Evolutionary conservation across 2,113 vertebrate genomes (phyloP), one percentile per base, ranked within the genome.

Genomic region (Apteryx owenii): DNA sequence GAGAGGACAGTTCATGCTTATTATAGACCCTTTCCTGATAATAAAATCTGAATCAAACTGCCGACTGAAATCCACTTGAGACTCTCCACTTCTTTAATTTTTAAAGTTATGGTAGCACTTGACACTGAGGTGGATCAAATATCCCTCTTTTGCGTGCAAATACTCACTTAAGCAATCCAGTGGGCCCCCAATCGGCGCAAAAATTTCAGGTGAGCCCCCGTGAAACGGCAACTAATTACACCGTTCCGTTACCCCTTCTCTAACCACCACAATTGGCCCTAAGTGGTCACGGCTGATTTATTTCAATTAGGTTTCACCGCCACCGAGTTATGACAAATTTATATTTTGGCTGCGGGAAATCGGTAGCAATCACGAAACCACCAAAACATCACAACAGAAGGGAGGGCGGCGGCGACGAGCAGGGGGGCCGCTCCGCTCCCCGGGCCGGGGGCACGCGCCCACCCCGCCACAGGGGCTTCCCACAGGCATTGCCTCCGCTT

Each of bases 11-110:
- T 96, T 99, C 98, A 97, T 98, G 98, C 98, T 99, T 98, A 99
- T 99, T 99, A 99, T 97, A 98, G 98, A 99, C 97, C 97, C 98
- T 98, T 91, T 97, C 98, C 94, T 97, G 98, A 99, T 99, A 99
- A 99, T 99, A 99, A 98, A 99, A 99, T 96, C 98, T 97, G 98
- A 99, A 99, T 98, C 98, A 98, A 99, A 98, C 99, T 96, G 98
- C 98, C 94, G 95, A 95, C 97, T 94, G 96, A 97, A 98, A 98
- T 96, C 97, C 98, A 98, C 95, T 95, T 70, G 98, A 98, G 98
- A 98, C 98, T 97, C 97, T 97, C 90, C 15, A 83, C 97, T 93
- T 99, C 98, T 98, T 99, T 98, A 99, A 99, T 99, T 99, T 99
- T 99, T 99, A 98, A 99, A 98, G 95, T 98, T 97, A 97, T 98